These are phyloP conservation scores for Hemibagrus wyckioides DNA, from an alignment of 2,113 vertebrate species.

Conservation along the genomic window DNA sequence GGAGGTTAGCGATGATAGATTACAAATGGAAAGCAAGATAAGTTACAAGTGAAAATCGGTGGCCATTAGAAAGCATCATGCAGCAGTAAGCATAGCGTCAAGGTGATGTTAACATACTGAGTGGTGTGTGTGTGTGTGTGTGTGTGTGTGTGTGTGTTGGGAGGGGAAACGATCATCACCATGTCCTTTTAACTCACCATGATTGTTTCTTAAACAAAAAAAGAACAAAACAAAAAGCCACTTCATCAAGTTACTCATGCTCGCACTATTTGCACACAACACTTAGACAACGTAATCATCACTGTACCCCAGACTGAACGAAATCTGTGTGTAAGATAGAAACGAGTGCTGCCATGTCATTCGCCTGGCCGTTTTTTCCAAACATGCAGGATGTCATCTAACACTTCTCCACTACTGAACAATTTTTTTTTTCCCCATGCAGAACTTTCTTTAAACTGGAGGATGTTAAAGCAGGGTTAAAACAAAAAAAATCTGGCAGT, in stretches of 20 bases:
- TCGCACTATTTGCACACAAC: slow-evolving; percentile 48
- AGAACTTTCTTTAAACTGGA: slow-evolving; percentile 42
- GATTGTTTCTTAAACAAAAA: slow-evolving; percentile 21
- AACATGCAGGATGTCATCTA: slow-evolving; percentile 51
- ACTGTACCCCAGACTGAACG: neutral
- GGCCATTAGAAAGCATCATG: slow-evolving; percentile 25
- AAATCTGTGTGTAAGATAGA: slow-evolving; percentile 16
- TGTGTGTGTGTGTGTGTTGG: no score
- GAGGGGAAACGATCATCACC: neutral
- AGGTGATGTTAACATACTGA: no score
- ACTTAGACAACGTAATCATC: slow-evolving; percentile 26
- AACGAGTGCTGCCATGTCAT: slow-evolving; percentile 12
- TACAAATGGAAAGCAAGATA: slow-evolving; percentile 27
- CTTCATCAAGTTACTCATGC: slow-evolving; percentile 45
- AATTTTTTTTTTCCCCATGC: slow-evolving; percentile 39
- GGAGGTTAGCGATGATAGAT: slow-evolving; percentile 4
- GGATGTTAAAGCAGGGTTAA: neutral
- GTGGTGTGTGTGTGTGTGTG: neutral
- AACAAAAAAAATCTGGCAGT: neutral
- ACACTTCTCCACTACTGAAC: slow-evolving; percentile 26
- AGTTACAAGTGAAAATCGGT: slow-evolving; percentile 11
- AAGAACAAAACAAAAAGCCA: slow-evolving; percentile 7
- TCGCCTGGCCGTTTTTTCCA: slow-evolving; percentile 14
- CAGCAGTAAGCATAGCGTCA: slow-evolving; percentile 28
- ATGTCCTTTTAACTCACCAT: slow-evolving; percentile 1